phyloP scores from a whole-genome alignment of 2,113 vertebrate species.

The Pelvicachromis taeniatus region DNA sequence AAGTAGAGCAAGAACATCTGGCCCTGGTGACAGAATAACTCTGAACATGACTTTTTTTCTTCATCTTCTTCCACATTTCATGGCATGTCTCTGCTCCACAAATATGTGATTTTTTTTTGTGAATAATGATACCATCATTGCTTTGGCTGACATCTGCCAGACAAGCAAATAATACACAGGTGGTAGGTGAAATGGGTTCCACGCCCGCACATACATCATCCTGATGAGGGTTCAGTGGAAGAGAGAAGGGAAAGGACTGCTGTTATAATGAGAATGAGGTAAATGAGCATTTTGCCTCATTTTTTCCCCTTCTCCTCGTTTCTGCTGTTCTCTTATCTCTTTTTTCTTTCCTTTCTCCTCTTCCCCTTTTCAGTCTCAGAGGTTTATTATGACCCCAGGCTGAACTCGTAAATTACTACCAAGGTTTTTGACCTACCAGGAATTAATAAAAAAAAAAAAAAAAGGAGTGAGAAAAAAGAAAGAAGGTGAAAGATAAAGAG shows the following conservation, averaged over 20 bases:
- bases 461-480: background rate
- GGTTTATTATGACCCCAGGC: constrained; percentile 22
- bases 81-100: constrained; percentile 15
- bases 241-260: background rate
- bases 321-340: background rate
- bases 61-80: background rate
- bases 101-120: constrained; percentile 41
- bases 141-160: constrained; percentile 44
- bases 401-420: constrained; percentile 29
- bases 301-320: background rate
- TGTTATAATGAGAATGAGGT: constrained; percentile 1
- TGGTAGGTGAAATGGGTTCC: constrained; percentile 48
- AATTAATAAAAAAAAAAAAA: constrained; percentile 31
- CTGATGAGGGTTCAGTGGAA: constrained; percentile 27
- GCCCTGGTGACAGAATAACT: constrained; percentile 40
- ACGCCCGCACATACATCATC: constrained; percentile 46
- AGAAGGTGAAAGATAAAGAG: background rate
- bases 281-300: background rate
- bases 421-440: constrained; percentile 3
- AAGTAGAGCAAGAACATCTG: constrained; percentile 66
- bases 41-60: constrained; percentile 2
- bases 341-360: background rate
- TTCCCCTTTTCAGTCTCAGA: background rate
- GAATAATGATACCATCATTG: constrained; percentile 59
- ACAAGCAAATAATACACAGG: constrained; percentile 48